Percentiles rank a stretch among this genome's conserved stretches.
Evolutionary conservation across 2,113 vertebrate species (phyloP).

Genomic region (Uropsilus gracilis): DNA sequence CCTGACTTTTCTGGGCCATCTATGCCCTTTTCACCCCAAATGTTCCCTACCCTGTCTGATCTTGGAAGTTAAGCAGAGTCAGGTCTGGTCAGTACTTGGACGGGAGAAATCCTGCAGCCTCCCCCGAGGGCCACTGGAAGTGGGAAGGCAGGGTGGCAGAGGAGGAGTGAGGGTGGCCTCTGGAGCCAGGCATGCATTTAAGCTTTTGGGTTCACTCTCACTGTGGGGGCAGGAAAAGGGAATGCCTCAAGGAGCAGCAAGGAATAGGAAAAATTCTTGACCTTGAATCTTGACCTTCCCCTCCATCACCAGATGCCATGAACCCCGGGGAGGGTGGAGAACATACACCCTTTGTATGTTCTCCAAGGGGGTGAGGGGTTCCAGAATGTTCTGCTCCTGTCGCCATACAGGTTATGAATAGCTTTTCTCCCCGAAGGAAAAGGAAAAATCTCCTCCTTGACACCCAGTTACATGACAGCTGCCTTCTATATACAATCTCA

Average conservation of each 20-base stretch:
- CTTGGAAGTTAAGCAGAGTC: too few species aligned
- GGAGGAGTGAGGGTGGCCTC: not conserved
- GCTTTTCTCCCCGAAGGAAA: not conserved
- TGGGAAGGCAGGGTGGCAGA: fast-evolving
- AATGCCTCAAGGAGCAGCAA: not conserved
- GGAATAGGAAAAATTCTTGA: not conserved
- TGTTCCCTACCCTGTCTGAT: too few species aligned
- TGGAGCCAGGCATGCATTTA: not conserved
- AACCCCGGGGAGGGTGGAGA: fast-evolving
- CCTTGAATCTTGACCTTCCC: too few species aligned
- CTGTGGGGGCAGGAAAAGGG: not conserved
- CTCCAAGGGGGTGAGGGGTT: not conserved
- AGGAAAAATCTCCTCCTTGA: not conserved
- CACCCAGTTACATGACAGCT: too few species aligned
- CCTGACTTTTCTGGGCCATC: not conserved
- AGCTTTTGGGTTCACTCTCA: too few species aligned
- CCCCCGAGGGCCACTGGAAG: not conserved
- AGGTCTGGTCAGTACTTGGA: too few species aligned
- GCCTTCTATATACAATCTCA: not conserved
- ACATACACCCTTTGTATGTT: not conserved
- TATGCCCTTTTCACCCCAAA: too few species aligned
- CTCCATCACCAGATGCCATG: not conserved
- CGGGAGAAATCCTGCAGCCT: too few species aligned
- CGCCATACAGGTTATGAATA: fast-evolving
- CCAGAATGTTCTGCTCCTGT: not conserved